Evolutionary conservation across 2,888 invertebrate genomes (phyloP), one percentile per base, ranked within the genome.

Genomic region (Erebia palarica): DNA sequence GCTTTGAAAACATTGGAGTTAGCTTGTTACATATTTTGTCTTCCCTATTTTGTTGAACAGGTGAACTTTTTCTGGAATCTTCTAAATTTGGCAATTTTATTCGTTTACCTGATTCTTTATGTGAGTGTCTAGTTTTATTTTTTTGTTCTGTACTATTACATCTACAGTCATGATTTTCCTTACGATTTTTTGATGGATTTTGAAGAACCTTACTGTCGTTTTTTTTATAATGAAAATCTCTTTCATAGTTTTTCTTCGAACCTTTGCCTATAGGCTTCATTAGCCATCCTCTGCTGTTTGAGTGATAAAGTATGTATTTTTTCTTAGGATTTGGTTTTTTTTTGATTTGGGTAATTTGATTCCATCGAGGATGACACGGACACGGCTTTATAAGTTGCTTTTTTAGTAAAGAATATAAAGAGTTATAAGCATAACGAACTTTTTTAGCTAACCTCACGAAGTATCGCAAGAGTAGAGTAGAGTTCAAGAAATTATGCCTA

Each of bases 211-310:
- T 36, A 36, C 7, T 36, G 9, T 44, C 44, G 10, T 11, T 44
- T 44, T 44, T 9, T 44, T 9, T 44, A 44, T 11, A 44, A 11
- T 44, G 44, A 44, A 44, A 44, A 44, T 44, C 44, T 11, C 44
- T 44, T 44, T 11, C 11, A 44, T 11, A 1, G 44, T 44, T 10
- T 44, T 42, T 60, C 5, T 67, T 63, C 10, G 16, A 18, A n/a
- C 42, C 14, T 66, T 66, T 74, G 21, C 64, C 74, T 69, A 77
- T 44, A 27, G 82, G 80, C 78, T 86, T 86, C 73, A 84, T 81
- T n/a, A 84, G 75, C 84, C 87, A 84, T 13, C 86, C 84, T 77
- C 81, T 82, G 11, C 77, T 73, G 3, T 73, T 67, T 14, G 77
- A 74, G 76, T 80, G 81, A 60, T 73, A 82, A 18, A 85, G 73